Conservation (phyloP, 1,140 invertebrate species). For the Dinoponera quadriceps region DNA sequence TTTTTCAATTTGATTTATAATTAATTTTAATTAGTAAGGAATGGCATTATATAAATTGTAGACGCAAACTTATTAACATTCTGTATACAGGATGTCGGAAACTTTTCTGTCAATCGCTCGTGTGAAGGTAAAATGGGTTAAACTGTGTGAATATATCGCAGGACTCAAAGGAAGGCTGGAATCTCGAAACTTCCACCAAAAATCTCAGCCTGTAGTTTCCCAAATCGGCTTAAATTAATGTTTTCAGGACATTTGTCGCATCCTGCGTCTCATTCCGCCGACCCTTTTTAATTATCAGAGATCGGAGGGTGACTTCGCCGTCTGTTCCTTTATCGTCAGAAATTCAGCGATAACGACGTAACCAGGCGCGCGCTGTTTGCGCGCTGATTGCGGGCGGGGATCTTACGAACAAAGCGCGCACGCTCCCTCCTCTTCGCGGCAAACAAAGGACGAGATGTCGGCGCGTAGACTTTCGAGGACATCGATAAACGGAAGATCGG, state of each 20-base stretch:
- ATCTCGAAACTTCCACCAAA: too few relatives aligned
- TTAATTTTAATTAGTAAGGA: too few relatives aligned
- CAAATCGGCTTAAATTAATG: conserved; percentile 12
- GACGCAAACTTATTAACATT: too few relatives aligned
- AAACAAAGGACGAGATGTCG: conserved; percentile 24
- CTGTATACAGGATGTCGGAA: too few relatives aligned
- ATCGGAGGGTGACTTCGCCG: conserved; percentile 9
- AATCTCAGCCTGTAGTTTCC: not conserved
- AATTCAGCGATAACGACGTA: conserved; percentile 29
- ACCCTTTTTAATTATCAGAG: conserved; percentile 36
- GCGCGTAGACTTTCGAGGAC: conserved; percentile 15
- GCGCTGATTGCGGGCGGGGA: conserved; percentile 15
- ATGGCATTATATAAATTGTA: too few relatives aligned
- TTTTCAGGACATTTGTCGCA: not conserved
- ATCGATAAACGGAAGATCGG: conserved; percentile 47
- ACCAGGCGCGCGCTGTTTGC: not conserved
- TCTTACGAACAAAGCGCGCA: conserved; percentile 35
- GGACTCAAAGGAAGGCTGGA: too few relatives aligned
- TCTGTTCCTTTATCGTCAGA: conserved; percentile 35
- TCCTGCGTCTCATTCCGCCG: not conserved
- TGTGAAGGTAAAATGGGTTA: too few relatives aligned
- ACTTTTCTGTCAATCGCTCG: too few relatives aligned
- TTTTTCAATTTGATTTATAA: too few relatives aligned
- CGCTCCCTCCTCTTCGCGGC: not conserved
- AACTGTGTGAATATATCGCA: too few relatives aligned